Evolutionary conservation across 2,797 vertebrate species (phyloP).

Genomic region (Enteromius mattozi): DNA sequence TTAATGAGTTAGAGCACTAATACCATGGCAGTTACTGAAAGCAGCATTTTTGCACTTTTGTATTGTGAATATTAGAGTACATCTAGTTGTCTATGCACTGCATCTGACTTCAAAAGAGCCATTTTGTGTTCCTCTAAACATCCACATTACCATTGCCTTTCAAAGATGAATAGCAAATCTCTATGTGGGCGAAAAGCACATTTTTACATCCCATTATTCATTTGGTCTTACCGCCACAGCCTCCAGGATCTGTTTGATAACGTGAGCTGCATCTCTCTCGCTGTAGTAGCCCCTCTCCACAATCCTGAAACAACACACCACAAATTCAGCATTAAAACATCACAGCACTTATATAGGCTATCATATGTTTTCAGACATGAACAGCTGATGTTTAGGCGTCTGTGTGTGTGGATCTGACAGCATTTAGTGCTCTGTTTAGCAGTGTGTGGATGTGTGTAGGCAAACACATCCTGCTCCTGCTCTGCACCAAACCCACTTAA

Average conservation of each 20-base stretch:
- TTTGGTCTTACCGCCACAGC: slow-evolving; percentile 81
- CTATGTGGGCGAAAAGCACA: background rate
- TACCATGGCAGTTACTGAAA: background rate
- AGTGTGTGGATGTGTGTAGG: slow-evolving; percentile 35
- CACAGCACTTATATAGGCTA: background rate
- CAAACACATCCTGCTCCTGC: slow-evolving; percentile 33
- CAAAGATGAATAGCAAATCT: background rate
- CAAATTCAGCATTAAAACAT: background rate
- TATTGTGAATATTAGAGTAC: background rate
- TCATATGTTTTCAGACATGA: slow-evolving; percentile 10
- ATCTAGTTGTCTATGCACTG: background rate
- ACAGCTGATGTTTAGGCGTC: slow-evolving; percentile 10
- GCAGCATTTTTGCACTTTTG: background rate
- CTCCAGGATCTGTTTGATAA: slow-evolving; percentile 91
- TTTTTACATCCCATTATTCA: slow-evolving; percentile 15
- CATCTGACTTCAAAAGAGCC: slow-evolving; percentile 3
- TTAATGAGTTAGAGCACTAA: background rate
- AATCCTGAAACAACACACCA: slow-evolving; percentile 76
- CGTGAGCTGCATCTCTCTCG: slow-evolving; percentile 86
- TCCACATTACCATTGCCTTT: slow-evolving; percentile 4
- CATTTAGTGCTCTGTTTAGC: slow-evolving; percentile 29
- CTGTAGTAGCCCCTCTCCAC: slow-evolving; percentile 92
- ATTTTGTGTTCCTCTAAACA: slow-evolving; percentile 3
- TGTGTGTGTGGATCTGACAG: slow-evolving; percentile 13
- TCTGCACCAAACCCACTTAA: slow-evolving; percentile 32